Evolutionary conservation across 2,888 invertebrate genomes (phyloP).

Genomic region (Ennomos fuscantarius): DNA sequence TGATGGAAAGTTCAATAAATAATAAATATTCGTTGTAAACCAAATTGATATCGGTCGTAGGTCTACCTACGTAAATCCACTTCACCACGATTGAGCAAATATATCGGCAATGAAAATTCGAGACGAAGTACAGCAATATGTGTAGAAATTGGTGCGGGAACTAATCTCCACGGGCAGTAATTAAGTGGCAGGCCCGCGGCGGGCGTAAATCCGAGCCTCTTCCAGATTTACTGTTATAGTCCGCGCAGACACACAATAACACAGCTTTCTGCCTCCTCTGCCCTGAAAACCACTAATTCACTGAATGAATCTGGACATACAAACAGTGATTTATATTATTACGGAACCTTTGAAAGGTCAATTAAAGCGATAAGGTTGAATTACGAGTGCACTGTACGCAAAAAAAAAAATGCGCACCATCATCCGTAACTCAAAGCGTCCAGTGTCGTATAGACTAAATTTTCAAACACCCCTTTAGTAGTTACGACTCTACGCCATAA

Average conservation of each 20-base stretch:
- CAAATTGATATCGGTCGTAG: too few relatives aligned
- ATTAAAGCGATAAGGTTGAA: too few relatives aligned
- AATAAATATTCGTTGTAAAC: too few relatives aligned
- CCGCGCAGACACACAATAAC: constrained; percentile 62
- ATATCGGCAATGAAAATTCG: constrained; percentile 18
- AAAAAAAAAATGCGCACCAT: too few relatives aligned
- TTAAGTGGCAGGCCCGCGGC: constrained; percentile 66
- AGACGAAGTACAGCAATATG: constrained; percentile 51
- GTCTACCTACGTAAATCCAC: too few relatives aligned
- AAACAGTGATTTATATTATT: constrained; percentile 5
- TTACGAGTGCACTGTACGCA: too few relatives aligned
- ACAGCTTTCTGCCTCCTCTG: constrained; percentile 34
- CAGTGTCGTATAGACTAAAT: too few relatives aligned
- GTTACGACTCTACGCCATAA: too few relatives aligned
- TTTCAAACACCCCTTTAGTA: too few relatives aligned
- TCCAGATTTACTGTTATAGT: constrained; percentile 83
- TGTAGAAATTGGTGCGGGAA: constrained; percentile 54
- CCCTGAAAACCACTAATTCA: too few relatives aligned
- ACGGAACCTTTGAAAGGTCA: neutral
- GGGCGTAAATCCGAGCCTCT: constrained; percentile 70
- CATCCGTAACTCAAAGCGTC: too few relatives aligned
- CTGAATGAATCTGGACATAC: constrained; percentile 3
- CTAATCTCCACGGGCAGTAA: constrained; percentile 75
- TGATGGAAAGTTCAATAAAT: too few relatives aligned
- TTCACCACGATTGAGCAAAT: neutral